These are phyloP conservation scores for Panagrolaimus sp. DNA, from an alignment of 1,140 invertebrate genomes.

Conservation along the genomic window DNA sequence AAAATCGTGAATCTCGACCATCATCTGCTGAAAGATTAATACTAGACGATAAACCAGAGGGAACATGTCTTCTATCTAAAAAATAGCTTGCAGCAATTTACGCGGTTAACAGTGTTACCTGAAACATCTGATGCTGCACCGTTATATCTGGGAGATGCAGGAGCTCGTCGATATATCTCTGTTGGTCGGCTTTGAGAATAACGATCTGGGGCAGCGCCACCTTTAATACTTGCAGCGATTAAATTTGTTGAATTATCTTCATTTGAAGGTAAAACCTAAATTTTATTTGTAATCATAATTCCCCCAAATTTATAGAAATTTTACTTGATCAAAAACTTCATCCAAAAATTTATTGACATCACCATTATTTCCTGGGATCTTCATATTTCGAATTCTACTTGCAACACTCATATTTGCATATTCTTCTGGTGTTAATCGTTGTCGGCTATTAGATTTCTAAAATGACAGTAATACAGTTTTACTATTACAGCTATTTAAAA, in stretches of 20 bases:
- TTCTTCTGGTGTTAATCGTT: constrained; percentile 7
- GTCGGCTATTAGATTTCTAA: not conserved
- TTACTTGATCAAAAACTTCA: constrained; percentile 27
- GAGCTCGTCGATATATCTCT: not conserved
- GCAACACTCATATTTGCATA: constrained; percentile 12
- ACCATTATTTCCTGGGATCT: constrained; percentile 23
- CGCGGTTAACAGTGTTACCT: too few species aligned
- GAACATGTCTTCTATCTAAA: not conserved
- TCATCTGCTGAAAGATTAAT: not conserved
- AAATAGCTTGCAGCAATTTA: not conserved
- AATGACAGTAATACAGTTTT: not conserved
- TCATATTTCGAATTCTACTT: constrained; percentile 28
- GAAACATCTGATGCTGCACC: not conserved
- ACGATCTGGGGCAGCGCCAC: constrained; percentile 13
- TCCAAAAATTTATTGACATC: constrained; percentile 25
- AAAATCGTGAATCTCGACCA: not conserved
- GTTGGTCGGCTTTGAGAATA: not conserved
- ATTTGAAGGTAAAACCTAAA: constrained; percentile 18
- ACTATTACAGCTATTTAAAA: too few species aligned
- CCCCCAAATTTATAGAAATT: too few species aligned
- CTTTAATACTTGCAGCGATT: constrained; percentile 32
- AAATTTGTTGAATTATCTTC: constrained; percentile 11
- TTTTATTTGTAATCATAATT: not conserved
- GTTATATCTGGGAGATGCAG: constrained; percentile 1
- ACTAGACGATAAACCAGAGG: not conserved